Evolutionary conservation across 2,888 invertebrate species (phyloP).

Genomic region (Conus canariensis): DNA sequence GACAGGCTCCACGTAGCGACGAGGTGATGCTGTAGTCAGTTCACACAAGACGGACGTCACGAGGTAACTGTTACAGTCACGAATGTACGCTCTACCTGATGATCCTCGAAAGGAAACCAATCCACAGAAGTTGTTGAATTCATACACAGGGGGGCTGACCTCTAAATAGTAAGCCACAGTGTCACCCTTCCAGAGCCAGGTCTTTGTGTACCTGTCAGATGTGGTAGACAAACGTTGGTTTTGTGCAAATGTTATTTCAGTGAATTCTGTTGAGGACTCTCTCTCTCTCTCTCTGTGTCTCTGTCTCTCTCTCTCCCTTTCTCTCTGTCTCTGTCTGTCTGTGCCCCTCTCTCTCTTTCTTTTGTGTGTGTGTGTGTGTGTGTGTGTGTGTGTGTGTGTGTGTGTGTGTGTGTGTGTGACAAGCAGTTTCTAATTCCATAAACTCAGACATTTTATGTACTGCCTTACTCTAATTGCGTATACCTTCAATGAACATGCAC

Average conservation of each 20-base stretch:
- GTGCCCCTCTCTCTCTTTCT: too few species aligned
- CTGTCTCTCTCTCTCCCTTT: too few species aligned
- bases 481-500: too few species aligned
- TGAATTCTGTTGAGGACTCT: neutral
- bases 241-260: neutral
- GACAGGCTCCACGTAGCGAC: neutral
- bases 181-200: neutral
- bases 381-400: too few species aligned
- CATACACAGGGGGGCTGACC: neutral
- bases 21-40: neutral
- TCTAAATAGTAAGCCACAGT: neutral
- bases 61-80: neutral
- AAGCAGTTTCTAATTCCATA: too few species aligned
- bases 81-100: neutral
- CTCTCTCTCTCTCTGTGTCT: neutral
- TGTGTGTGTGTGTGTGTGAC: too few species aligned
- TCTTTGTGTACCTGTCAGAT: neutral
- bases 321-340: too few species aligned
- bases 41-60: neutral
- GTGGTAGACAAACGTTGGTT: neutral
- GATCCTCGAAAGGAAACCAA: neutral
- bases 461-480: too few species aligned
- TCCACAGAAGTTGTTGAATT: neutral
- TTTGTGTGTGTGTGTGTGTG: too few species aligned
- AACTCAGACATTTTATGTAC: too few species aligned